Base-by-base conservation (phyloP, 2,888 invertebrate species). In the Charanyca ferruginea region DNA sequence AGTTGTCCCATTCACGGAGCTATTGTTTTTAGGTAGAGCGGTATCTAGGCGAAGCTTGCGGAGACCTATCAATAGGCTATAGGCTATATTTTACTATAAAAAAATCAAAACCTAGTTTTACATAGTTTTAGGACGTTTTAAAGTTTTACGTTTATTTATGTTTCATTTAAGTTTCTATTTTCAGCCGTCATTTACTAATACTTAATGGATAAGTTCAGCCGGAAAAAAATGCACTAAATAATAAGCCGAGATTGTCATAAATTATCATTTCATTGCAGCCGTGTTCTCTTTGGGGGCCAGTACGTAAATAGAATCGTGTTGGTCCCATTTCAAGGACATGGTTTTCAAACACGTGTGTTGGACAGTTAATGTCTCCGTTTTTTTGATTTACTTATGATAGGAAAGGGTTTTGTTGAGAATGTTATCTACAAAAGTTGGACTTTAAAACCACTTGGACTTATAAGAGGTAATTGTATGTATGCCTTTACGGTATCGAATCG, bases 291-390 rank as follows among this genome's bases (percentile, higher is more conserved):
- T 66, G 75, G 79, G 83, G 79, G 74, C 75, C 54, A 72, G 74
- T 73, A 80, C 60, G 71, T 82, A 92, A 92, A 92, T 92, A 92
- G 89, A 87, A 68, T 68, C 67, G 64, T 59, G 54, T 51, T 68
- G 83, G 84, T 80, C 83, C 85, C 87, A 80, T 85, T 85, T 85
- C 89, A 89, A 90, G 91, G 91, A 79, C 88, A 85, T 54, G 69
- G 62, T 69, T 74, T 64, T 28, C 72, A 55, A 73, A 82, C 91
- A 91, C 86, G 87, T 90, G 89, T 89, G 88, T 79, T 79, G 81
- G 83, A 85, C 83, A 85, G 77, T 54, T 42, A 28, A 58, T 51
- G 49, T 48, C 11, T 7, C 23, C 11, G 45, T 62, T 66, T 60
- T 47, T 61, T n/a, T 58, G 8, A 35, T 13, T 11, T 45, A 13